A percentile compares a stretch with the other conserved stretches of the same genome.
Evolutionary conservation across 1,140 invertebrate species (phyloP).

Genomic region (Saxidomus purpurata): DNA sequence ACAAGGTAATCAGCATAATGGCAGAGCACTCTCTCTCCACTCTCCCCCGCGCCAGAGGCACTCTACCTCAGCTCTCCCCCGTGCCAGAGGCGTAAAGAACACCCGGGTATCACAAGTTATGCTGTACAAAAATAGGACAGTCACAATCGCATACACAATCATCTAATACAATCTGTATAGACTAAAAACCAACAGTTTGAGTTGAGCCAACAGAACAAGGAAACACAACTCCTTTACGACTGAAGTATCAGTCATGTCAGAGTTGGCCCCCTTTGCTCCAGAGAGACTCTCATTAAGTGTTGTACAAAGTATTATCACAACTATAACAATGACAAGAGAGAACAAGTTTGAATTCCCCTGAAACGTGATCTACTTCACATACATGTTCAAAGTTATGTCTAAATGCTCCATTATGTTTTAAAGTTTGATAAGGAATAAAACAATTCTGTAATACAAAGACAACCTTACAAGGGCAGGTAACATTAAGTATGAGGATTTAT

Average conservation of each 20-base stretch:
- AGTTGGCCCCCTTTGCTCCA: constrained; percentile 31
- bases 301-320: constrained; percentile 62
- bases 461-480: too few relatives aligned
- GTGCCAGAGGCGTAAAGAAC: constrained; percentile 60
- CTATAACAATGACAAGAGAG: constrained; percentile 63
- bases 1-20: constrained; percentile 63
- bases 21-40: constrained; percentile 42
- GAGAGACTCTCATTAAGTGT: constrained; percentile 31
- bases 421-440: background rate
- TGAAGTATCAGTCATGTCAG: background rate
- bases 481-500: too few relatives aligned
- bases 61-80: too few relatives aligned
- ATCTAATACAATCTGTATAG: constrained; percentile 70
- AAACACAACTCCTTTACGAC: constrained; percentile 50
- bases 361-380: constrained; percentile 53
- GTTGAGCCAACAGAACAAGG: constrained; percentile 68
- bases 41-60: constrained; percentile 50
- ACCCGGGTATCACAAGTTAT: constrained; percentile 72
- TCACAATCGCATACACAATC: constrained; percentile 69
- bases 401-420: constrained; percentile 59
- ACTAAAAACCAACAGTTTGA: constrained; percentile 72
- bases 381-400: constrained; percentile 7
- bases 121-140: constrained; percentile 80
- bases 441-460: background rate
- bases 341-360: constrained; percentile 60